A percentile compares a stretch with the other conserved stretches of the same genome.
These are phyloP conservation scores for Philopedon plagiatum DNA, from an alignment of 2,888 invertebrate species.

Conservation along the genomic window DNA sequence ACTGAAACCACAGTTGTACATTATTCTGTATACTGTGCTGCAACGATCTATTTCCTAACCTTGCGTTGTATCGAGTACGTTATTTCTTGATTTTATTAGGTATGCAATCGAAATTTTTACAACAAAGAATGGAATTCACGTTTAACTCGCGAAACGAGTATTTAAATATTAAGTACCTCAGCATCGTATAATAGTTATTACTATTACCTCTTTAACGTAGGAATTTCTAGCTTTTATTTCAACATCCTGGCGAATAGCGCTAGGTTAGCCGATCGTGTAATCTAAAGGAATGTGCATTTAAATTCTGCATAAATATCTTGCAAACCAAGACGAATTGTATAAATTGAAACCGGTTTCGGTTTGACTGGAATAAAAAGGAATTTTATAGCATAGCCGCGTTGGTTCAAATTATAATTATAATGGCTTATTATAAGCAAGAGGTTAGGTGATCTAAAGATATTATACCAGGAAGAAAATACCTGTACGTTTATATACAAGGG, in stretches of 20 bases:
- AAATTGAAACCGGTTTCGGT: constrained; percentile 42
- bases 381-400: not conserved
- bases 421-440: not conserved
- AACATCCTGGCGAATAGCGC: constrained; percentile 18
- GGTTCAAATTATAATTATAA: not conserved
- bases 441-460: no score
- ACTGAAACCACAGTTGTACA: no score
- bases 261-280: constrained; percentile 23
- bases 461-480: no score
- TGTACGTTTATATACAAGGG: no score
- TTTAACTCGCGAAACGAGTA: not conserved
- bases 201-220: constrained; percentile 37
- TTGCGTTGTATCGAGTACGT: no score
- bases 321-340: constrained; percentile 34
- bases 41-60: no score
- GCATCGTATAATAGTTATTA: constrained; percentile 6
- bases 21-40: no score
- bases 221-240: constrained; percentile 30
- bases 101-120: not conserved
- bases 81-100: not conserved
- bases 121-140: constrained; percentile 9
- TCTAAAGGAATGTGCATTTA: constrained; percentile 44
- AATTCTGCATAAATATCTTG: constrained; percentile 41
- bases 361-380: constrained; percentile 24
- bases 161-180: not conserved